Conservation (phyloP, 2,797 vertebrate genomes). For the Gastrophryne carolinensis region DNA sequence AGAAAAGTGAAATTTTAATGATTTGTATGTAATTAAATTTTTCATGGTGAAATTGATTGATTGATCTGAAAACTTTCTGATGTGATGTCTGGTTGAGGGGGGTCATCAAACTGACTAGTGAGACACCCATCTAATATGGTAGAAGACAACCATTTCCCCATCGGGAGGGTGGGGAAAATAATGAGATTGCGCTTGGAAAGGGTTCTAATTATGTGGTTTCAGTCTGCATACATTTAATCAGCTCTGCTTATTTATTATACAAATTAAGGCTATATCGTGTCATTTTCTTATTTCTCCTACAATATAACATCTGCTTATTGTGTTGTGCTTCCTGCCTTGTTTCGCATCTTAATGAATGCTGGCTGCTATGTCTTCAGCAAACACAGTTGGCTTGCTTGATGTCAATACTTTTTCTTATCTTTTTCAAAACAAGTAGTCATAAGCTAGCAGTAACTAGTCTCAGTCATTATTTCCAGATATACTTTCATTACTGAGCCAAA, state of each 20-base stretch:
- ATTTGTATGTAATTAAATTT: too few relatives aligned
- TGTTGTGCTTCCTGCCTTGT: not conserved
- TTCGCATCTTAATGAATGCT: not conserved
- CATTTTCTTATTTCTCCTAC: constrained; percentile 15
- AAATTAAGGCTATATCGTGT: constrained; percentile 1
- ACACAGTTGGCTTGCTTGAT: not conserved
- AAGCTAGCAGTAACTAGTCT: too few relatives aligned
- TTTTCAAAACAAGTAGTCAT: too few relatives aligned
- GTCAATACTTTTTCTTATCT: too few relatives aligned
- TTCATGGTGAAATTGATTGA: too few relatives aligned
- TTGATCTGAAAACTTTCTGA: too few relatives aligned
- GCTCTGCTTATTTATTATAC: constrained; percentile 20
- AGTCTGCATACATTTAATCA: constrained; percentile 6
- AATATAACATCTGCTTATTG: constrained; percentile 15
- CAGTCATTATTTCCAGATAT: too few relatives aligned
- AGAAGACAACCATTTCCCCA: constrained; percentile 19
- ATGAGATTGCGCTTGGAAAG: not conserved
- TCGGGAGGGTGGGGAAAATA: not conserved
- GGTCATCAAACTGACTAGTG: too few relatives aligned
- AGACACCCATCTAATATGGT: constrained; percentile 5
- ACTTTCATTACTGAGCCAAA: too few relatives aligned
- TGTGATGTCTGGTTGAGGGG: too few relatives aligned
- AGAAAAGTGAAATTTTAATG: too few relatives aligned
- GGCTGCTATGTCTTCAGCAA: not conserved
- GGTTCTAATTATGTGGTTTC: constrained; percentile 22